These are phyloP conservation scores for Coenonympha arcania DNA, from an alignment of 2,888 invertebrate genomes.

Conservation along the genomic window DNA sequence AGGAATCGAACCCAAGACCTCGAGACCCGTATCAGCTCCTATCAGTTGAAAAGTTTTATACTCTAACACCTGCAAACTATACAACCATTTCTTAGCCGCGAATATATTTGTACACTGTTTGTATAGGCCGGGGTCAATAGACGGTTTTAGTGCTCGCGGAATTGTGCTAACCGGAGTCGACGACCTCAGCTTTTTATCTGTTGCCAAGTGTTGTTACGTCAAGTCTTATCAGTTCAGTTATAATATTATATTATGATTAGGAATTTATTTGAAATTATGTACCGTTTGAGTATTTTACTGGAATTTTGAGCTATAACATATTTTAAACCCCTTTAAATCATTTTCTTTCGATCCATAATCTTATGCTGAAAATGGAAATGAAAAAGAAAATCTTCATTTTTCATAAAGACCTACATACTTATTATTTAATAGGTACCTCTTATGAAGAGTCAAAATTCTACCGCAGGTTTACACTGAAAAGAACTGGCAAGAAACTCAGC, in stretches of 20 bases:
- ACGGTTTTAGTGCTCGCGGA: conserved; percentile 31
- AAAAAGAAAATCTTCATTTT: too few relatives aligned
- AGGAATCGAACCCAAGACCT: too few relatives aligned
- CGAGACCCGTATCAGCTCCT: not conserved
- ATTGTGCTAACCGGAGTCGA: conserved; percentile 36
- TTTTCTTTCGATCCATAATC: too few relatives aligned
- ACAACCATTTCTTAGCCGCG: conserved; percentile 13
- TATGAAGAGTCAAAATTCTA: too few relatives aligned
- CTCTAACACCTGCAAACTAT: conserved; percentile 24
- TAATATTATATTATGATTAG: not conserved
- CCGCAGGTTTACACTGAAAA: too few relatives aligned
- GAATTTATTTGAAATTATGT: not conserved
- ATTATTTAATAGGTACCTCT: too few relatives aligned
- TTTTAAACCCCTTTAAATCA: too few relatives aligned
- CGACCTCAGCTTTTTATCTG: conserved; percentile 25
- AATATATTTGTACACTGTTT: conserved; percentile 17
- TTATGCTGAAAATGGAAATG: too few relatives aligned
- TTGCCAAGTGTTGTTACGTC: conserved; percentile 12
- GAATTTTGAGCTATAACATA: too few relatives aligned
- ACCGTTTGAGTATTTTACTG: not conserved
- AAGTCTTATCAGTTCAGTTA: conserved; percentile 4
- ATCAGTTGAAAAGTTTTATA: conserved; percentile 11
- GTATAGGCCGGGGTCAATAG: conserved; percentile 27
- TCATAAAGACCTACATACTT: too few relatives aligned
- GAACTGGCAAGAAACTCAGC: too few relatives aligned